phyloP scores from a whole-genome alignment of 2,888 invertebrate species.

The Drosophila tripunctata region DNA sequence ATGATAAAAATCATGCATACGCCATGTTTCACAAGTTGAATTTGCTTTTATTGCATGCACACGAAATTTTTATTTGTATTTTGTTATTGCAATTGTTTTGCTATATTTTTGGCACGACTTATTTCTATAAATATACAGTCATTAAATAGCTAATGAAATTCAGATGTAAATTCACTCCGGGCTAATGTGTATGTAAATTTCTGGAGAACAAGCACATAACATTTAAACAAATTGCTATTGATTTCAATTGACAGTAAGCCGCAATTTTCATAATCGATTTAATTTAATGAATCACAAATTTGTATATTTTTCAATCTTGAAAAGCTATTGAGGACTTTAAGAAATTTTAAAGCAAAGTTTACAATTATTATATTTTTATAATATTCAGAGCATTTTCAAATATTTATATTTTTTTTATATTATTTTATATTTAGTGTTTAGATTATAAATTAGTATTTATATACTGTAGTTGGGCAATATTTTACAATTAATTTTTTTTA shows the following conservation, averaged over 20 bases:
- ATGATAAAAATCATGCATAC: conserved; percentile 16
- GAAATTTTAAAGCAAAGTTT: not conserved
- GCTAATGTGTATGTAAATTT: not conserved
- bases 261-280: not conserved
- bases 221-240: not conserved
- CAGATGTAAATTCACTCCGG: not conserved
- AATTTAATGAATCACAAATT: not conserved
- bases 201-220: not conserved
- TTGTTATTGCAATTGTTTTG: not conserved
- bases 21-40: conserved; percentile 27
- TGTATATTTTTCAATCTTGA: no score
- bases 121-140: conserved; percentile 23
- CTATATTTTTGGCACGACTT: conserved; percentile 20
- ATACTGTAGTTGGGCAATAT: not conserved
- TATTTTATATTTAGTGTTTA: not conserved
- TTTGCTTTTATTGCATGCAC: conserved; percentile 1
- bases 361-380: no score
- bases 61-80: not conserved
- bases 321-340: conserved; percentile 12
- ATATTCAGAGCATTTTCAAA: no score
- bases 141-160: conserved; percentile 16
- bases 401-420: not conserved
- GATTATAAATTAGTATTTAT: not conserved
- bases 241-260: not conserved
- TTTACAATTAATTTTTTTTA: not conserved